Base-by-base conservation (phyloP, 1,140 invertebrate genomes). In the Steinernema khuongi region DNA sequence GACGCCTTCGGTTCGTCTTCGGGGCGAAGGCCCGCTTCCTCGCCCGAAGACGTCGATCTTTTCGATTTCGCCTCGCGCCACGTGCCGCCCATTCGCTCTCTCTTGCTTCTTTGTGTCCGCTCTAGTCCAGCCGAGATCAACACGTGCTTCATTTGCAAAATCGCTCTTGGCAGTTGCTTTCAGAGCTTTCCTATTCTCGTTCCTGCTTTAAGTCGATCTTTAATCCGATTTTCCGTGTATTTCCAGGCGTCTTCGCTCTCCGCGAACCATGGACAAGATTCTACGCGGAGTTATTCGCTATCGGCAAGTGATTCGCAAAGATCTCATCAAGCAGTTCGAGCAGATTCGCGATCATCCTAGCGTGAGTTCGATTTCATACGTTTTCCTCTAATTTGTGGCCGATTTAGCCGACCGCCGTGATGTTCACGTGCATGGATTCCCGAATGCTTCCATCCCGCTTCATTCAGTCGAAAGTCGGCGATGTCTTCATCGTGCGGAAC, bases 381-480 rank as follows among this genome's bases (percentile, higher is more conserved):
- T 68, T 28, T 30, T 18, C 29, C 78, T 22, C 28, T 31, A 17
- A 73, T 77, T 31, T 70, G 31, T 74, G 68, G 87, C 88, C 77
- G n/a, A n/a, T 81, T 81, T 86, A 96, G 93, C 94, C 94, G 11
- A 93, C 93, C 89, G 92, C 93, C 74, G 91, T 96, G 73, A 94
- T 96, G 87, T 94, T 96, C 86, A 94, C 93, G 19, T 96, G 94
- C 87, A 96, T 96, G 91, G 94, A 96, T 88, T 94, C 92, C 86
- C 89, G 94, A 88, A 94, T 97, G 91, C 91, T 96, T 79, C 93
- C 94, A 19, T 94, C 93, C 74, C 89, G 93, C 85, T 95, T 96
- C 87, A 94, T 93, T 33, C 91, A 94, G 88, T 94, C 92, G 74
- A 91, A 93, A 84, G 92, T 95, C 76, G 94, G 94, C 50, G 94